These are phyloP conservation scores for Drosophila picticornis DNA, from an alignment of 2,888 invertebrate species.

Conservation along the genomic window DNA sequence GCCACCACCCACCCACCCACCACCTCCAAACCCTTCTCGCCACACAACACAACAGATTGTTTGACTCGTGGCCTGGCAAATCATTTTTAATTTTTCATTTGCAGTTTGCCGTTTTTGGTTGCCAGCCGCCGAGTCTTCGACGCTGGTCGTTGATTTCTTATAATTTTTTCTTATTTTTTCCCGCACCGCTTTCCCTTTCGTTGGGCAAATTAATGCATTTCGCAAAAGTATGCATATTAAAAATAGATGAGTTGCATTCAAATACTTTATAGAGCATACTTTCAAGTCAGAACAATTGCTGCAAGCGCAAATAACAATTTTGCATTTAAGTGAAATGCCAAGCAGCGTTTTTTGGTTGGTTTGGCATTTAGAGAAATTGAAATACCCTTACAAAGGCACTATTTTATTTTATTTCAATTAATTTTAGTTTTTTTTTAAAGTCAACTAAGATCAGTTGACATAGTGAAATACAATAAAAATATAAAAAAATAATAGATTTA, in stretches of 20 bases:
- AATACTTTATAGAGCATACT: constrained; percentile 6
- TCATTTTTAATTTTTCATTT: constrained; percentile 53
- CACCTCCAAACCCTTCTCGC: background rate
- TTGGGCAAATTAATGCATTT: constrained; percentile 10
- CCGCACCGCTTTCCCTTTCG: constrained; percentile 14
- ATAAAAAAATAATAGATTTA: background rate
- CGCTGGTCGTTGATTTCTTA: constrained; percentile 40
- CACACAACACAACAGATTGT: constrained; percentile 27
- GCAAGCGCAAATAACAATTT: constrained; percentile 1
- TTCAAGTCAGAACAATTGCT: constrained; percentile 10
- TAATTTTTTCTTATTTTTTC: background rate
- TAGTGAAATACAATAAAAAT: background rate
- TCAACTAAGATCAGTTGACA: background rate
- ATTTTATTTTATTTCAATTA: background rate
- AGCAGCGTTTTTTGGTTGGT: background rate
- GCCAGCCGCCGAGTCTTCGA: constrained; percentile 33
- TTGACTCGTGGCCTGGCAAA: constrained; percentile 70
- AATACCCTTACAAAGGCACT: background rate
- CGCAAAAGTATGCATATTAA: constrained; percentile 17
- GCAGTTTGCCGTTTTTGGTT: constrained; percentile 41
- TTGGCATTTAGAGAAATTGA: background rate
- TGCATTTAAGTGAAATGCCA: background rate
- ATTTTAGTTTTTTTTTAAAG: background rate
- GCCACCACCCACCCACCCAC: background rate
- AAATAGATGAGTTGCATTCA: constrained; percentile 11